Evolutionary conservation across 2,888 invertebrate genomes (phyloP).

Genomic region (Cryptocheilus praepositus): DNA sequence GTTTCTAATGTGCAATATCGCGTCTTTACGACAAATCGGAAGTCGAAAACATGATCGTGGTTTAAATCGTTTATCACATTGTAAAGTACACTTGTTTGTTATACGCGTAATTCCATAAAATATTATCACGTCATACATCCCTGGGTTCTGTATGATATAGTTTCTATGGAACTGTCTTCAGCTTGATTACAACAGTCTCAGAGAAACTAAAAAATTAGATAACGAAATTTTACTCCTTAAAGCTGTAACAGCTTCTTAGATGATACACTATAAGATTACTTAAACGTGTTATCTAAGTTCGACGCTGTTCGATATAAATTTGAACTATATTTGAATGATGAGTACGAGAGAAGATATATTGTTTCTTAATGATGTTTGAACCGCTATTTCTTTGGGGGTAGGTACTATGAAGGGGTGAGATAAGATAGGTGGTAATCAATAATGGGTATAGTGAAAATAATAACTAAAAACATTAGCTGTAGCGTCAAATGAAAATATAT

Average conservation of each 20-base stretch:
- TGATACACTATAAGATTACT: background rate
- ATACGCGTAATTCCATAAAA: constrained; percentile 23
- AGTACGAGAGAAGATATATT: constrained; percentile 11
- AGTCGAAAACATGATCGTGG: background rate
- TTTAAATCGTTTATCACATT: background rate
- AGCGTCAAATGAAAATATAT: constrained; percentile 54
- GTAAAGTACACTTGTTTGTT: constrained; percentile 16
- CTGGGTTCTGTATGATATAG: constrained; percentile 50
- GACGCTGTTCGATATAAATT: constrained; percentile 24
- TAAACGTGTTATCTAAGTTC: constrained; percentile 11
- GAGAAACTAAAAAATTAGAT: too few species aligned
- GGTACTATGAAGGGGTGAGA: constrained; percentile 50
- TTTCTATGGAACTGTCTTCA: constrained; percentile 8
- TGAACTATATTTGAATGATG: constrained; percentile 33
- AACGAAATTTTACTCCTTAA: background rate
- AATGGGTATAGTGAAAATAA: constrained; percentile 54
- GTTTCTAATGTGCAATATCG: too few species aligned
- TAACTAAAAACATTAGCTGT: constrained; percentile 51
- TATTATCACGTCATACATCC: constrained; percentile 38
- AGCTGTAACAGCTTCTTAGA: background rate
- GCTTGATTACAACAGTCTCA: too few species aligned
- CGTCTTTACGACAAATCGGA: background rate
- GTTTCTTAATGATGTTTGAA: constrained; percentile 27
- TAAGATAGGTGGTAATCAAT: constrained; percentile 53
- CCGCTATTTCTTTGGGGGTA: constrained; percentile 44